These are phyloP conservation scores for Mastigias papua DNA, from an alignment of 30 jellyfish, hydroid and myxozoan species.

Conservation along the genomic window DNA sequence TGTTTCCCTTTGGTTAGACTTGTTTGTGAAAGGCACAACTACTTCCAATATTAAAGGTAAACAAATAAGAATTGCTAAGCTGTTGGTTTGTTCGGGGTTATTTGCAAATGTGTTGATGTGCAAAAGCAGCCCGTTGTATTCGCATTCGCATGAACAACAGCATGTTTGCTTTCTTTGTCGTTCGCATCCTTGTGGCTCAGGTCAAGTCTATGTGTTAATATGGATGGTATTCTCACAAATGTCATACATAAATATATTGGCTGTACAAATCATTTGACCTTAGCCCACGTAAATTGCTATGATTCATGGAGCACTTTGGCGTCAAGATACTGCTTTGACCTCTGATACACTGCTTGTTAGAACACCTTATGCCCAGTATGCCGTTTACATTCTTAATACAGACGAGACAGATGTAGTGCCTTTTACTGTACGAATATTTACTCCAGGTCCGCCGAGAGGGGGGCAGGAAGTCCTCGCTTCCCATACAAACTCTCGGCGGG, in stretches of 20 bases:
- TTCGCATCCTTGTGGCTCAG: constrained; percentile 24
- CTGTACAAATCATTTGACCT: background rate
- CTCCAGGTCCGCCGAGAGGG: too few species aligned
- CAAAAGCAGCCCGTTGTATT: background rate
- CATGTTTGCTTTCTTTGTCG: constrained; percentile 10
- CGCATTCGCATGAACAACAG: background rate
- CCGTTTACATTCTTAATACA: too few species aligned
- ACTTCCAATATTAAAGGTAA: background rate
- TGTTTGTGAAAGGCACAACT: background rate
- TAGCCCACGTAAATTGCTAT: too few species aligned
- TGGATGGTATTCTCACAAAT: constrained; percentile 1
- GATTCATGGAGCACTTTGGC: too few species aligned
- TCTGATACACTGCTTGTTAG: too few species aligned
- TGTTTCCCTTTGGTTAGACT: background rate
- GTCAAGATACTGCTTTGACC: too few species aligned
- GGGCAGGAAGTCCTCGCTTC: too few species aligned
- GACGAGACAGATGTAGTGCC: too few species aligned
- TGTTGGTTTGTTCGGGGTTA: background rate
- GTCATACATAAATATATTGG: constrained; percentile 2
- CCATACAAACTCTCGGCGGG: too few species aligned
- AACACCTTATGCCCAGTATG: too few species aligned
- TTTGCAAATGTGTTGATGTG: constrained; percentile 19
- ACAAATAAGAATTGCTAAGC: background rate
- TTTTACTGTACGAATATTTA: too few species aligned
- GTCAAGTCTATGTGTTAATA: constrained; percentile 28